phyloP scores from a whole-genome alignment of 2,113 vertebrate species.

The Phocoena sinus region DNA sequence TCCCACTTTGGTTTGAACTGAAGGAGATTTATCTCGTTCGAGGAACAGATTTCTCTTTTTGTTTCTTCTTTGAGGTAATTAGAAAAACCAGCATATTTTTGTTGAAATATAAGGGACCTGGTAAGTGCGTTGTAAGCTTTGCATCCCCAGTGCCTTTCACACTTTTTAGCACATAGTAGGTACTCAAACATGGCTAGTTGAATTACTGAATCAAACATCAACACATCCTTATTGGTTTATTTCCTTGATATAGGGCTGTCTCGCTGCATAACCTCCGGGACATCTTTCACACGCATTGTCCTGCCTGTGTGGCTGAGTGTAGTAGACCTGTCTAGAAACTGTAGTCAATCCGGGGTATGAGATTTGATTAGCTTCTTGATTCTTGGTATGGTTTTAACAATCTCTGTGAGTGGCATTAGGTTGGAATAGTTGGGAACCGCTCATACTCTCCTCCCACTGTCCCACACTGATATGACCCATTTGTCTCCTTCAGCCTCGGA shows the following conservation, averaged over 20 bases:
- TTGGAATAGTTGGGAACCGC: neutral
- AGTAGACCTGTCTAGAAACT: neutral
- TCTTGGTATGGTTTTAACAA: neutral
- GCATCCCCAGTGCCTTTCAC: neutral
- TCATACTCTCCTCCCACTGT: neutral
- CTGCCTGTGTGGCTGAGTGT: neutral
- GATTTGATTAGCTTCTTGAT: neutral
- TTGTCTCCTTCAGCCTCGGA: neutral
- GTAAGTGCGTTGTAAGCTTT: neutral
- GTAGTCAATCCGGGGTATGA: neutral
- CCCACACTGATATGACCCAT: neutral
- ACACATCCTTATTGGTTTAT: neutral
- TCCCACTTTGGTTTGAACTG: conserved; percentile 30
- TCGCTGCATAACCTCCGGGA: neutral
- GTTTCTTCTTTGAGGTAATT: conserved; percentile 10
- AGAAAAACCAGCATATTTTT: neutral
- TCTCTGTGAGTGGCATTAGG: neutral
- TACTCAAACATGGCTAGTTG: neutral
- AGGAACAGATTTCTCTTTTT: neutral
- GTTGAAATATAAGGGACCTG: neutral
- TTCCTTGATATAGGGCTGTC: neutral
- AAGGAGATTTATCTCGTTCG: neutral
- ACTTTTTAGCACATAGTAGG: neutral
- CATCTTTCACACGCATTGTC: rapidly evolving
- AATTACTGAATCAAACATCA: neutral